Base-by-base conservation (phyloP, 2,797 vertebrate genomes). In the Meriones psammophilus region DNA sequence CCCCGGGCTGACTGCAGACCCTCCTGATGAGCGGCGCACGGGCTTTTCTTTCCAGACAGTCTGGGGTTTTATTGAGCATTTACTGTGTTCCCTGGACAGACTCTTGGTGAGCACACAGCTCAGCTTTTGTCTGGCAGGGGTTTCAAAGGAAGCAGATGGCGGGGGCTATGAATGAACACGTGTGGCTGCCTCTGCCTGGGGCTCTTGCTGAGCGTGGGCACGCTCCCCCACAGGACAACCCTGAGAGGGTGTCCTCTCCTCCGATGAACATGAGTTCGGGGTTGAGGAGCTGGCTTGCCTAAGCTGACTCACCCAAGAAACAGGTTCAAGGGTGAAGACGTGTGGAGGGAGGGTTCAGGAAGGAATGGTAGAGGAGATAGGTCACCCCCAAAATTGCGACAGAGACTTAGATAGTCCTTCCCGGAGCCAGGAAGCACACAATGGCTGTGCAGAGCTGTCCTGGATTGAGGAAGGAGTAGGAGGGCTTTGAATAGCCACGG, bases 61-160 rank as follows among this genome's bases (percentile, higher is more conserved):
- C 88, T 94, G 88, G 77, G 54, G 64, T 96, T 88, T 95, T 88
- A 85, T 2, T 42, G 92, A 74, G n/a, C 3, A 0, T 69, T 94
- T 60, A 7, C 50, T 66, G 42, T 83, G 42, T 83, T 89, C 68
- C 15, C 71, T 85, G 94, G 84, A 71, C 62, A 50, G 84, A 46
- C 18, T 83, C 8, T n/a, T 50, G 84, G 74, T 58, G 66, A 24
- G n/a, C 74, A 24, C 74, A 76, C n/a, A 64, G 12, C 30, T 88
- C n/a, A 33, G 8, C 54, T 91, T 92, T 86, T 39, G 54, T 91
- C 78, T n/a, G 58, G 30, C 86, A 86, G 81, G 36, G 80, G 76
- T 36, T 88, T 78, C 42, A 81, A 83, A 90, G 69, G n/a, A 56
- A 93, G 36, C 30, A 33, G 84, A 64, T 17, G 74, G 28, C 33